Percentiles rank a stretch among this genome's conserved stretches.
These are phyloP conservation scores for Sander vitreus DNA, from an alignment of 2,113 vertebrate species.

Conservation along the genomic window DNA sequence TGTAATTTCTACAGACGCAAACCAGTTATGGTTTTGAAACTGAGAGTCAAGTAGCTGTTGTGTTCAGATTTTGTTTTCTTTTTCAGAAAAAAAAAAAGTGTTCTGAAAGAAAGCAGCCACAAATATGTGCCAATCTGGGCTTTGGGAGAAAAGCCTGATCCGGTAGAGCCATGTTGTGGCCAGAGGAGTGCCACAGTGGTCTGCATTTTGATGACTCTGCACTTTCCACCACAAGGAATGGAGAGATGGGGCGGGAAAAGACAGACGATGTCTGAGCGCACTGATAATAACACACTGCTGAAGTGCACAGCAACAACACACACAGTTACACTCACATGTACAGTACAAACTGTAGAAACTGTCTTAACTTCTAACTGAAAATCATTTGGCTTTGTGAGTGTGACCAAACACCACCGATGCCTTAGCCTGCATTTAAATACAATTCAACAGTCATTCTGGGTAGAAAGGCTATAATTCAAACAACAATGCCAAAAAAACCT, in stretches of 20 bases:
- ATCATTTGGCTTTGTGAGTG: slow-evolving; percentile 3
- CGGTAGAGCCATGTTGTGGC: slow-evolving; percentile 62
- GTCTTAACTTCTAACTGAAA: slow-evolving; percentile 27
- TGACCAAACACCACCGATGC: slow-evolving; percentile 46
- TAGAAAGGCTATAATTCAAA: slow-evolving; percentile 31
- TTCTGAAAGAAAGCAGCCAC: slow-evolving; percentile 62
- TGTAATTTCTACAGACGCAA: slow-evolving; percentile 46
- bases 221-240: slow-evolving; percentile 63
- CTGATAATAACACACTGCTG: slow-evolving; percentile 65
- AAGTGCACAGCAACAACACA: slow-evolving; percentile 2
- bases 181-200: slow-evolving; percentile 59
- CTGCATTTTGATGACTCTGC: slow-evolving; percentile 67
- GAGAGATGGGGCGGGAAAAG: slow-evolving; percentile 43
- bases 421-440: slow-evolving; percentile 44
- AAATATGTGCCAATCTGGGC: slow-evolving; percentile 71
- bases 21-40: slow-evolving; percentile 49
- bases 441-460: slow-evolving; percentile 19
- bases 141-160: slow-evolving; percentile 59
- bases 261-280: slow-evolving; percentile 29
- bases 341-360: background rate
- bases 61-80: slow-evolving; percentile 41
- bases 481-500: slow-evolving; percentile 47
- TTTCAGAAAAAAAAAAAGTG: slow-evolving; percentile 30
- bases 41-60: slow-evolving; percentile 41
- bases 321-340: background rate